Percentiles rank a stretch among this genome's conserved stretches.
Conservation (phyloP, 2,888 invertebrate species). For the Eulithis prunata region DNA sequence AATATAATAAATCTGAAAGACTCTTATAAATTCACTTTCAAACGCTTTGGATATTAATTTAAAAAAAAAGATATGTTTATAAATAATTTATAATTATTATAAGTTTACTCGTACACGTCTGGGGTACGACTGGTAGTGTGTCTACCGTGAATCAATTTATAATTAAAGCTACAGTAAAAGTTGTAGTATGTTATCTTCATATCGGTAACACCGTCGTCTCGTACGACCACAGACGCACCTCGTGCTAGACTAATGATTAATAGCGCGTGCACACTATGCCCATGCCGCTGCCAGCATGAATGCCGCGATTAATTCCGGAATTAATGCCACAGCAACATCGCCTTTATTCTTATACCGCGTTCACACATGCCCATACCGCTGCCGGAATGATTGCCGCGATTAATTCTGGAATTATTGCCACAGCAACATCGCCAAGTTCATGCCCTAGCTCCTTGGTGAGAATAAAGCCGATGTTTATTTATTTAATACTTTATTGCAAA, state of each 20-base stretch:
- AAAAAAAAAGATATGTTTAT: slow-evolving; percentile 4
- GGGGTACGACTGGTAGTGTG: slow-evolving; percentile 23
- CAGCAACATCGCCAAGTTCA: too few species aligned
- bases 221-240: slow-evolving; percentile 31
- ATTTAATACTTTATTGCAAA: too few species aligned
- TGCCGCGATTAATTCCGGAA: too few species aligned
- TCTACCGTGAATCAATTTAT: slow-evolving; percentile 27
- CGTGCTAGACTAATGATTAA: slow-evolving; percentile 57
- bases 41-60: background rate
- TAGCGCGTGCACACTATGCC: too few species aligned
- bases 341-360: too few species aligned
- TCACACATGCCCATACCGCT: too few species aligned
- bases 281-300: too few species aligned
- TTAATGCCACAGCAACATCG: too few species aligned
- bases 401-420: too few species aligned
- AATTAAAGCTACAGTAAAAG: slow-evolving; percentile 17
- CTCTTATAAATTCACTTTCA: slow-evolving; percentile 5
- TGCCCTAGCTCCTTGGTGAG: too few species aligned
- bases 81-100: slow-evolving; percentile 4
- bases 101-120: slow-evolving; percentile 14
- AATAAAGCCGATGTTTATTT: too few species aligned
- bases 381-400: too few species aligned
- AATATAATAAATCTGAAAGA: background rate
- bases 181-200: slow-evolving; percentile 25
- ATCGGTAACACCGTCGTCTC: slow-evolving; percentile 50